phyloP scores from a whole-genome alignment of 2,797 vertebrate species.

The Hoplostethus mediterraneus region DNA sequence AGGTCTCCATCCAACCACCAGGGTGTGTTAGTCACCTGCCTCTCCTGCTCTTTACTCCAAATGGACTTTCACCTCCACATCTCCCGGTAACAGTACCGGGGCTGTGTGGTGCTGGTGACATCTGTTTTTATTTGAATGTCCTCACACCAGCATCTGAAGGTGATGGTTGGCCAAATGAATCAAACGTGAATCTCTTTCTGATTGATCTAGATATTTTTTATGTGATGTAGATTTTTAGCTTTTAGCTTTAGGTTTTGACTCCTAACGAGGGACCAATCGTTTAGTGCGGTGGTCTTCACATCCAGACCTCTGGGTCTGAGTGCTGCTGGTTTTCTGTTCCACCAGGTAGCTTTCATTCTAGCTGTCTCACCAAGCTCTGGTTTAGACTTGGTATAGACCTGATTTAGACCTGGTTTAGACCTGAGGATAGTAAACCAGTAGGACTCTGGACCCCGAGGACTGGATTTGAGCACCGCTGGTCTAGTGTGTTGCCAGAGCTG shows the following conservation, averaged over 20 bases:
- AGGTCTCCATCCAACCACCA: conserved; percentile 18
- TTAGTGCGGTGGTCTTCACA: too few species aligned
- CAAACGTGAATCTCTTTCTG: not conserved
- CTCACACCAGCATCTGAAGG: not conserved
- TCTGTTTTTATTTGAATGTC: not conserved
- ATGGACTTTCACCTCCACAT: not conserved
- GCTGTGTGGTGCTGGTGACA: not conserved
- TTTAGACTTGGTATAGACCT: too few species aligned
- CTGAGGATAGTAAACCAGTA: too few species aligned
- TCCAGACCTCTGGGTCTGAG: too few species aligned
- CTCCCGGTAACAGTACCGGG: not conserved
- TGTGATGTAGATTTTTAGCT: not conserved
- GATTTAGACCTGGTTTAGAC: too few species aligned
- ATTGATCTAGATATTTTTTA: not conserved
- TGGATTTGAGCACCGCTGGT: not conserved
- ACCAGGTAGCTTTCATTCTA: not conserved
- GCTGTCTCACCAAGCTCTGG: too few species aligned
- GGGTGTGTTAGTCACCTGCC: not conserved
- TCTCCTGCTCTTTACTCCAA: conserved; percentile 1
- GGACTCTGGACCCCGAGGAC: too few species aligned
- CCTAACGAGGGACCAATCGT: too few species aligned
- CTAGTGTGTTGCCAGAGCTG: conserved; percentile 39
- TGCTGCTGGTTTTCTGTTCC: not conserved
- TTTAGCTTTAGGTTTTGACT: not conserved
- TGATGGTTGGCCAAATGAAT: not conserved